Evolutionary conservation across 1,140 invertebrate species (phyloP).

Genomic region (Hylaeus anthracinus): DNA sequence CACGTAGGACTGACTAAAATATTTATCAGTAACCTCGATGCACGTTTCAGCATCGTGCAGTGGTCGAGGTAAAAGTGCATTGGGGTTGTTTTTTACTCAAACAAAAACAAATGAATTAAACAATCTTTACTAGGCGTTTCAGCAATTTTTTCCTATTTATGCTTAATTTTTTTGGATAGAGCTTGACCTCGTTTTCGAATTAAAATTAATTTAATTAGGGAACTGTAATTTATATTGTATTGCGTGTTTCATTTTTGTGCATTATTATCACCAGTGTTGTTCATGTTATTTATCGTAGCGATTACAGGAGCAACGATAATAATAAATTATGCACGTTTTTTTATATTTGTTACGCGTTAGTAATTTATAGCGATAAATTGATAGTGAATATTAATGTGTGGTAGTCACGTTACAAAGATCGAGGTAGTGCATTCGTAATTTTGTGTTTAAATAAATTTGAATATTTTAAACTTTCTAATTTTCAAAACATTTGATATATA

Average conservation of each 20-base stretch:
- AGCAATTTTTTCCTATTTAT: neutral
- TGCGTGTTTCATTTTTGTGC: neutral
- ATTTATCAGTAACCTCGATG: neutral
- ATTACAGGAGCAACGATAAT: neutral
- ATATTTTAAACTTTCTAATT: too few relatives aligned
- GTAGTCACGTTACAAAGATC: neutral
- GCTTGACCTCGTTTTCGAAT: neutral
- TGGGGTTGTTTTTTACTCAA: too few relatives aligned
- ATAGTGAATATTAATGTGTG: neutral
- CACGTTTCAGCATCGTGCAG: neutral
- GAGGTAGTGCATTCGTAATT: neutral
- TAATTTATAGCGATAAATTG: neutral
- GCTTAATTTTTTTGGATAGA: neutral
- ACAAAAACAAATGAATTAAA: neutral
- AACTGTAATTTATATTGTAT: neutral
- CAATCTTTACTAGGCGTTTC: too few relatives aligned
- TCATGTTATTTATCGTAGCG: slow-evolving; percentile 3
- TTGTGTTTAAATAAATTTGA: neutral
- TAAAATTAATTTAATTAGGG: neutral
- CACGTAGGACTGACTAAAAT: neutral
- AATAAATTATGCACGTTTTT: neutral
- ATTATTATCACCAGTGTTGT: neutral
- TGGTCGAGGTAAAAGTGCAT: too few relatives aligned
- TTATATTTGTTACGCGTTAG: neutral
- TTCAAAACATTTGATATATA: too few relatives aligned